Conservation (phyloP, 2,113 vertebrate species). For the Hemichromis elongatus region DNA sequence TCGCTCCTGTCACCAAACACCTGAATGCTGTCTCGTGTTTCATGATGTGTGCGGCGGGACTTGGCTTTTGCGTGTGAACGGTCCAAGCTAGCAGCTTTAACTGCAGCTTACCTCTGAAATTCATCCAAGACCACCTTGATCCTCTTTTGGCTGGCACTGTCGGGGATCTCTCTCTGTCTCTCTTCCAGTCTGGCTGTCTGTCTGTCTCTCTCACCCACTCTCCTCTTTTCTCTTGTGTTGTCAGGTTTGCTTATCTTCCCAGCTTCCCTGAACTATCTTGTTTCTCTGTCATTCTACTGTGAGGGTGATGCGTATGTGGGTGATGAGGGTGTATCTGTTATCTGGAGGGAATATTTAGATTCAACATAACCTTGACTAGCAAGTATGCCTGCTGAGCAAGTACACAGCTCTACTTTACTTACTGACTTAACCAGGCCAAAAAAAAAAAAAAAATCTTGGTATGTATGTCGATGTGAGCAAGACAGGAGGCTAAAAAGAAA, state of each 20-base stretch:
- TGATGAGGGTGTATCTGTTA: conserved; percentile 23
- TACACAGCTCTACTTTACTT: background rate
- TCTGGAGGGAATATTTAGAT: conserved; percentile 45
- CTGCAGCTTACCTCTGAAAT: conserved; percentile 60
- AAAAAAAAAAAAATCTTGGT: background rate
- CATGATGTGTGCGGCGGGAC: conserved; percentile 32
- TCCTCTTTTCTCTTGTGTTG: conserved; percentile 10
- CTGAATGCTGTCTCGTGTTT: conserved; percentile 37
- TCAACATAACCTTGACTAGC: conserved; percentile 34
- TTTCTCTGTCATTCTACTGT: conserved; percentile 37
- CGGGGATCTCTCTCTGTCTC: conserved; percentile 7
- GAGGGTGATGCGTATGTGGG: conserved; percentile 29
- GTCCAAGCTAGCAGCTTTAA: conserved; percentile 54
- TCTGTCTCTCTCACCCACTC: background rate
- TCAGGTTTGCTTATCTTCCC: conserved; percentile 37
- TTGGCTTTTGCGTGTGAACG: conserved; percentile 54
- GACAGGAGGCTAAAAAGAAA: background rate
- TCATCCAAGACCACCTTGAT: conserved; percentile 65
- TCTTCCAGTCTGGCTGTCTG: background rate
- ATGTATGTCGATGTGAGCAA: background rate
- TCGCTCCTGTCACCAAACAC: conserved; percentile 14
- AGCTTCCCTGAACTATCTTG: conserved; percentile 44
- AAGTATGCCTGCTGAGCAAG: background rate
- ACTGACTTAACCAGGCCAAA: background rate
- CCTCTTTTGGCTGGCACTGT: conserved; percentile 47